Evolutionary conservation across 1,140 invertebrate species (phyloP).

Genomic region (Teleogryllus occipitalis): DNA sequence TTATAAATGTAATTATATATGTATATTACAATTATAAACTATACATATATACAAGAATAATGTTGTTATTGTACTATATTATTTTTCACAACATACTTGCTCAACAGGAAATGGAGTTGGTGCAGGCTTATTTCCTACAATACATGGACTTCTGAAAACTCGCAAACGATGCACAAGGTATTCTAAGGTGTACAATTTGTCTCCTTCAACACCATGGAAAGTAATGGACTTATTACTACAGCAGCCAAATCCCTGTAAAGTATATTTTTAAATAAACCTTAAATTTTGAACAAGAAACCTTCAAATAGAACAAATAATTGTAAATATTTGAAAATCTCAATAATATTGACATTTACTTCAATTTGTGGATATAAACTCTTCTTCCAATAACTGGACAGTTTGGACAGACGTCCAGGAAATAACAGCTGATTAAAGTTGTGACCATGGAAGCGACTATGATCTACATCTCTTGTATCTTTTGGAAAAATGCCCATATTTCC

Average conservation of each 20-base stretch:
- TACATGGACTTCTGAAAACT: constrained; percentile 31
- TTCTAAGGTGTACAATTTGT: constrained; percentile 40
- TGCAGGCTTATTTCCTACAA: constrained; percentile 34
- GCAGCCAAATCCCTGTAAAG: constrained; percentile 6
- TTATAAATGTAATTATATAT: background rate
- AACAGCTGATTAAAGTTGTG: constrained; percentile 38
- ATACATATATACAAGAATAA: background rate
- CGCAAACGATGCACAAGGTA: constrained; percentile 41
- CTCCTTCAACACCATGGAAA: constrained; percentile 32
- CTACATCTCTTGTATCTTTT: constrained; percentile 41
- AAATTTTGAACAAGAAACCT: no score
- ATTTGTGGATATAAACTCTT: constrained; percentile 37
- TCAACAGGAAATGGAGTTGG: constrained; percentile 30
- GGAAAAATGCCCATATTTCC: constrained; percentile 37
- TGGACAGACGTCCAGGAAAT: constrained; percentile 37
- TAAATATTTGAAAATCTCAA: background rate
- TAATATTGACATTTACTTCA: constrained; percentile 17
- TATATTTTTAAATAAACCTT: no score
- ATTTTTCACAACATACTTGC: constrained; percentile 13
- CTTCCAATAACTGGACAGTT: constrained; percentile 38
- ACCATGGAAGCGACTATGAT: constrained; percentile 42
- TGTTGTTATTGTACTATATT: background rate
- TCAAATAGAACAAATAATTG: no score
- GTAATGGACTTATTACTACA: constrained; percentile 9
- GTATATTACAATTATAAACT: background rate